Evolutionary conservation across 2,113 vertebrate genomes (phyloP).

Genomic region (Corythaixoides concolor): DNA sequence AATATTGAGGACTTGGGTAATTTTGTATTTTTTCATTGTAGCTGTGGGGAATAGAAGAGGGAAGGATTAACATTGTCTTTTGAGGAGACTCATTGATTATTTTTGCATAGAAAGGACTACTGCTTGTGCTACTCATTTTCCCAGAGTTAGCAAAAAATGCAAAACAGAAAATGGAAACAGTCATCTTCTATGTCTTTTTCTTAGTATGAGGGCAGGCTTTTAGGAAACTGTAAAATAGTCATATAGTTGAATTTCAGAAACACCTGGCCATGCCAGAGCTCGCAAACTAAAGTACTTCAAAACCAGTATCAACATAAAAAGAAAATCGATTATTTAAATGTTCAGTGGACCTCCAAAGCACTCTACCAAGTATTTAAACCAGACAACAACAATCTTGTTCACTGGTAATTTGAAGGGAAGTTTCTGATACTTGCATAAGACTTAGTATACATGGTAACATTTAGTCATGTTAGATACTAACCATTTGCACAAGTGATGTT

Average conservation of each 20-base stretch:
- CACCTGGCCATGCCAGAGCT: not conserved
- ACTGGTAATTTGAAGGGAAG: not conserved
- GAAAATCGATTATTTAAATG: not conserved
- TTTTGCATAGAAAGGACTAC: not conserved
- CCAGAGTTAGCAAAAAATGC: not conserved
- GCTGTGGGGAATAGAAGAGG: not conserved
- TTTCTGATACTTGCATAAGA: not conserved
- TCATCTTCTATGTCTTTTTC: not conserved
- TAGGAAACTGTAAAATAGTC: not conserved
- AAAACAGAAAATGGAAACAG: not conserved
- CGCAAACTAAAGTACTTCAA: not conserved
- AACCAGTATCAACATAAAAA: not conserved
- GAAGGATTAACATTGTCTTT: not conserved
- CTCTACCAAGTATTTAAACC: not conserved
- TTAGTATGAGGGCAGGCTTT: not conserved
- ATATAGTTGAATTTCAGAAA: not conserved
- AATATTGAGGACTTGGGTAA: not conserved
- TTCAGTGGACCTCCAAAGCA: not conserved
- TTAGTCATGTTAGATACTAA: not conserved
- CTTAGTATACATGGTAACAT: not conserved
- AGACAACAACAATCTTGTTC: not conserved
- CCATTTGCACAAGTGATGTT: not conserved
- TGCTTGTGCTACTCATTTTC: not conserved
- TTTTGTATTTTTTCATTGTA: not conserved
- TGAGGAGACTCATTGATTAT: not conserved